Percentiles rank a stretch among this genome's conserved stretches.
Conservation (phyloP, 2,888 invertebrate species). For the Nezara viridula region DNA sequence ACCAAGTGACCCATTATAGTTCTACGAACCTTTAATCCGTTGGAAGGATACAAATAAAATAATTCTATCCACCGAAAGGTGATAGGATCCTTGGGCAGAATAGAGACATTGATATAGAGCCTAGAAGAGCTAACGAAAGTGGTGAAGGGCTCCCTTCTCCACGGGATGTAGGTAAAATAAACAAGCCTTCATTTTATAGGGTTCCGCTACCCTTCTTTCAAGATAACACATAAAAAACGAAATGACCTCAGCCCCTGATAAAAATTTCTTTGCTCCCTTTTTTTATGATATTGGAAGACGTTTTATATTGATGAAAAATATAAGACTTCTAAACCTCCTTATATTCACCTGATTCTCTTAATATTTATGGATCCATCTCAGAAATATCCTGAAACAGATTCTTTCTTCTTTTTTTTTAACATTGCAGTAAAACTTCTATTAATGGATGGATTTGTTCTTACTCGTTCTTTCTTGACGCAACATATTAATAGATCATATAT, state of each 20-base stretch:
- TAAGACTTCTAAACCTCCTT: not conserved
- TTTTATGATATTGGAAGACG: conserved; percentile 20
- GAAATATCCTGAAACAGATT: not conserved
- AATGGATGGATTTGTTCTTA: too few species aligned
- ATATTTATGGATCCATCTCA: not conserved
- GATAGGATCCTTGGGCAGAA: not conserved
- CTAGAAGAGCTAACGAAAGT: not conserved
- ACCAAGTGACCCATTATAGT: too few species aligned
- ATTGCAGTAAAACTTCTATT: too few species aligned
- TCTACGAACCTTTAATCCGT: too few species aligned
- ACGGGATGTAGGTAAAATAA: conserved; percentile 20
- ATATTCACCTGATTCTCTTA: not conserved
- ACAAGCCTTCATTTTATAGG: conserved; percentile 31
- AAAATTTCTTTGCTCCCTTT: not conserved
- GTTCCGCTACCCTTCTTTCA: not conserved
- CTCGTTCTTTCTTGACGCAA: too few species aligned
- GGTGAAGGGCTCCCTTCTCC: conserved; percentile 55
- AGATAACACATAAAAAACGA: conserved; percentile 25
- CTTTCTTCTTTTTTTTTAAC: too few species aligned
- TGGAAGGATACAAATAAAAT: too few species aligned
- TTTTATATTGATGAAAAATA: not conserved
- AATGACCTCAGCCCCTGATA: not conserved
- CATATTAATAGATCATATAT: too few species aligned
- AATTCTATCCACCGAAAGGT: not conserved
- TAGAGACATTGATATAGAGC: not conserved